Percentiles rank a stretch among this genome's conserved stretches.
These are phyloP conservation scores for Charina bottae DNA, from an alignment of 2,113 vertebrate species.

Conservation along the genomic window DNA sequence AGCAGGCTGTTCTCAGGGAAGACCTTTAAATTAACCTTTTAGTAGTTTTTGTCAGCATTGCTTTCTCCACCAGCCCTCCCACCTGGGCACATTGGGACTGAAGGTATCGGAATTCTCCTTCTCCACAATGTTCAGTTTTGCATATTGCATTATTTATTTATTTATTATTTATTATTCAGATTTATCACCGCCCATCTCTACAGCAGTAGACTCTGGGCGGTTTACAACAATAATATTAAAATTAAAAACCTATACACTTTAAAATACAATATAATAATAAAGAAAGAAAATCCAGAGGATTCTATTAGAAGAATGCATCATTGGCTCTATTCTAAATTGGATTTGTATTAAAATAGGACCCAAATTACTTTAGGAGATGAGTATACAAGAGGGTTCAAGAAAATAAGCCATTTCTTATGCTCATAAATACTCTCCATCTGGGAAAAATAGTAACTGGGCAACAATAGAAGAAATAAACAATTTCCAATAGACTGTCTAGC, in stretches of 20 bases:
- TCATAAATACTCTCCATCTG: background rate
- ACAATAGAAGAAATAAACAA: background rate
- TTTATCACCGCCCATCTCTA: too few species aligned
- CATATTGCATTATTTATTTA: conserved; percentile 1
- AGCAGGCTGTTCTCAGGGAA: background rate
- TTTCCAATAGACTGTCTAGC: background rate
- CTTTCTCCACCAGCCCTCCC: background rate
- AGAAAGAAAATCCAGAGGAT: too few species aligned
- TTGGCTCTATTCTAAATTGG: background rate
- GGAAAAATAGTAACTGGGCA: background rate
- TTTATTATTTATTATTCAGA: too few species aligned
- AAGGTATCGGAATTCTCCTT: background rate
- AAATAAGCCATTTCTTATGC: background rate
- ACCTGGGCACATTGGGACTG: background rate
- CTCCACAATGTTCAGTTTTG: background rate
- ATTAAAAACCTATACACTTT: too few species aligned
- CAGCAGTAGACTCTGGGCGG: too few species aligned
- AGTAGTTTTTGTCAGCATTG: background rate
- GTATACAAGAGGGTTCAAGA: background rate
- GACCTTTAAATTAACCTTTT: background rate
- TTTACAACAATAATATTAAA: too few species aligned
- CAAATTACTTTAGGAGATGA: background rate
- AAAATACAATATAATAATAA: too few species aligned
- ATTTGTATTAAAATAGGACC: background rate
- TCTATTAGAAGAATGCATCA: background rate